These are phyloP conservation scores for Matsumyia berberina DNA, from an alignment of 2,888 invertebrate genomes.

Conservation along the genomic window DNA sequence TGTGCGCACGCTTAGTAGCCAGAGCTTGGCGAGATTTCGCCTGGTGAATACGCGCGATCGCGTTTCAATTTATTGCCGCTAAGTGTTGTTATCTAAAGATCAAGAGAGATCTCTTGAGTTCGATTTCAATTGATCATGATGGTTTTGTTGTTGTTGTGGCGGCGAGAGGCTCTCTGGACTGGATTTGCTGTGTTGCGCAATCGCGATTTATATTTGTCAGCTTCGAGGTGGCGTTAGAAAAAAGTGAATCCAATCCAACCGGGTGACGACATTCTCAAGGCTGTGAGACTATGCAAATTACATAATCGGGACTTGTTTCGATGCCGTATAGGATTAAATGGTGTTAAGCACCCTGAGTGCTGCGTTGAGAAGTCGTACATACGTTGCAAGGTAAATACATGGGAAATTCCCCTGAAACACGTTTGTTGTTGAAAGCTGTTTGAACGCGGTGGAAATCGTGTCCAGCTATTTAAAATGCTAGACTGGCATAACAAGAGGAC, in stretches of 20 bases:
- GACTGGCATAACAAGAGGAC: too few relatives aligned
- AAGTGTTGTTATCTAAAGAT: slow-evolving; percentile 74
- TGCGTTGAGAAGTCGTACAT: not conserved
- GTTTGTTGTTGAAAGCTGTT: not conserved
- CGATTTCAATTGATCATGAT: slow-evolving; percentile 74
- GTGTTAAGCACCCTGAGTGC: not conserved
- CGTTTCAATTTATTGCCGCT: slow-evolving; percentile 71
- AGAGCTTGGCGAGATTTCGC: slow-evolving; percentile 22
- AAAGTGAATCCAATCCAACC: slow-evolving; percentile 40
- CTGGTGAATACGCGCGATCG: slow-evolving; percentile 58
- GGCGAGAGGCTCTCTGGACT: slow-evolving; percentile 30
- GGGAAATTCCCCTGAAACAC: slow-evolving; percentile 40
- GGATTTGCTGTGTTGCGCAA: slow-evolving; percentile 54
- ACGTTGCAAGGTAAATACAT: slow-evolving; percentile 36
- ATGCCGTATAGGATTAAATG: slow-evolving; percentile 30
- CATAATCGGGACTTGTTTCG: slow-evolving; percentile 47
- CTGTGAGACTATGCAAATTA: slow-evolving; percentile 62
- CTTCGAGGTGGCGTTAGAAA: slow-evolving; percentile 22
- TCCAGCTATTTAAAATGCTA: not conserved
- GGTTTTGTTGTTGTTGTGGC: slow-evolving; percentile 28
- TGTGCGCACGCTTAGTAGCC: slow-evolving; percentile 57
- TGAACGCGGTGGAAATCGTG: too few relatives aligned
- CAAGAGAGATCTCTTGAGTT: slow-evolving; percentile 59
- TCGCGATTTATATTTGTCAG: slow-evolving; percentile 71
- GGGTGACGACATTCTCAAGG: slow-evolving; percentile 68